A percentile compares a stretch with the other conserved stretches of the same genome.
phyloP scores from a whole-genome alignment of 2,797 vertebrate species.

The Rhadinocentrus ornatus region DNA sequence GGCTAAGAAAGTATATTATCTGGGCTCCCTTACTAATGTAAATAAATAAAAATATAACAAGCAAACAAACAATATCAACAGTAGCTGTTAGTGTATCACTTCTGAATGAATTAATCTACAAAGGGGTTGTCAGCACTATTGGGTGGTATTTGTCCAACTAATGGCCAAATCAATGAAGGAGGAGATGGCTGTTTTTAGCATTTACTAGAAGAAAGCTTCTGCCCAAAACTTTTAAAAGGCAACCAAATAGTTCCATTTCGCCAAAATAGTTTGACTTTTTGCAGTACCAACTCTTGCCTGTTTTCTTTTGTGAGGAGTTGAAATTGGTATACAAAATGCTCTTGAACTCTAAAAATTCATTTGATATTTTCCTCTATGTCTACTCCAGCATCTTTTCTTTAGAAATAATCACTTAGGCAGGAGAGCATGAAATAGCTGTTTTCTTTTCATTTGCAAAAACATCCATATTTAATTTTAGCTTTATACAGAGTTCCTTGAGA shows the following conservation, averaged over 20 bases:
- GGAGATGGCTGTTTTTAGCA: not conserved
- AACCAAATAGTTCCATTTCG: not conserved
- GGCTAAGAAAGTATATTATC: not conserved
- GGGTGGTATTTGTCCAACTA: not conserved
- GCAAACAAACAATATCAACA: not conserved
- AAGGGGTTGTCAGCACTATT: not conserved
- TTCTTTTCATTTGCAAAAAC: conserved; percentile 27
- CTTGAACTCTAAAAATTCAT: conserved; percentile 30
- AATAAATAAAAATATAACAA: too few species aligned
- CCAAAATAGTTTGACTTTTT: not conserved
- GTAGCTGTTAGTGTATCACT: not conserved
- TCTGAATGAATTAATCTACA: not conserved
- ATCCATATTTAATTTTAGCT: conserved; percentile 7
- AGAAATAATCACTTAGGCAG: conserved; percentile 27
- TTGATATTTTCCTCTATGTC: conserved; percentile 19
- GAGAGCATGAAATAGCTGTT: conserved; percentile 24
- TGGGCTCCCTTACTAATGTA: not conserved
- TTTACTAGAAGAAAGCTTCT: not conserved
- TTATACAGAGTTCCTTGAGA: conserved; percentile 7
- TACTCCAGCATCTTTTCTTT: conserved; percentile 7
- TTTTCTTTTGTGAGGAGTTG: conserved; percentile 3
- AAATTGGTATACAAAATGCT: not conserved
- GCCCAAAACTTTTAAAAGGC: not conserved
- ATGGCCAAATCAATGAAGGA: not conserved
- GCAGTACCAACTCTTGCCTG: not conserved